A percentile compares a stretch with the other conserved stretches of the same genome.
Evolutionary conservation across 2,888 invertebrate genomes (phyloP).

Genomic region (Ypsolopha scabrella): DNA sequence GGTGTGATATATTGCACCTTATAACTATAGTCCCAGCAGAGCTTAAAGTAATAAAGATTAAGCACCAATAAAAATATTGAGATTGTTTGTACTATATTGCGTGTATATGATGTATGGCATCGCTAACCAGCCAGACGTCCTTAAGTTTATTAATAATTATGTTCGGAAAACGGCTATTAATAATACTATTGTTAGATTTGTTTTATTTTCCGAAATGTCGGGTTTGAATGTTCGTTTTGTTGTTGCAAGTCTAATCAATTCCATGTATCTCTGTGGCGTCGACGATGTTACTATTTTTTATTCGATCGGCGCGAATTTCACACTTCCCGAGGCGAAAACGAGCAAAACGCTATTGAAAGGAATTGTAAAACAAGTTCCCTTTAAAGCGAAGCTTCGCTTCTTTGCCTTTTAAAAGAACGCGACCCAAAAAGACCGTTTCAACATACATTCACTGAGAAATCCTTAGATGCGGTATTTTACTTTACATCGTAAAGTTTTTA

Average conservation of each 20-base stretch:
- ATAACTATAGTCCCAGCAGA: constrained; percentile 22
- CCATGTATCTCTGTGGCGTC: constrained; percentile 9
- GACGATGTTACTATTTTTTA: constrained; percentile 22
- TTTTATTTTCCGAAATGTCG: constrained; percentile 7
- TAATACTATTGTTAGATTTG: constrained; percentile 16
- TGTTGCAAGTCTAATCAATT: constrained; percentile 12
- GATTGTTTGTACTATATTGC: constrained; percentile 34
- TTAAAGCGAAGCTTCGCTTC: constrained; percentile 20
- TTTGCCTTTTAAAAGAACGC: constrained; percentile 22
- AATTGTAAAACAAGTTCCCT: constrained; percentile 34
- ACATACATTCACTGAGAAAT: neutral
- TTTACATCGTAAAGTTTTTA: neutral
- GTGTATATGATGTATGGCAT: constrained; percentile 17
- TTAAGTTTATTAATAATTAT: constrained; percentile 17
- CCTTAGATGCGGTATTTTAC: neutral
- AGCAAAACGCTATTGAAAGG: constrained; percentile 26
- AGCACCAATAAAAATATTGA: constrained; percentile 47
- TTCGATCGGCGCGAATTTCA: constrained; percentile 34
- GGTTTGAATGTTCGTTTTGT: constrained; percentile 18
- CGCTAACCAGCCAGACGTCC: neutral
- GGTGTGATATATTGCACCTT: constrained; percentile 42
- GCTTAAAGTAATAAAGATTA: constrained; percentile 35
- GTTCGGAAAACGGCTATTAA: constrained; percentile 32
- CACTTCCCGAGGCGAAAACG: constrained; percentile 33
- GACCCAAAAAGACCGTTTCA: constrained; percentile 12